Conservation (phyloP, 2,888 invertebrate genomes). For the Caenorhabditis angaria region DNA sequence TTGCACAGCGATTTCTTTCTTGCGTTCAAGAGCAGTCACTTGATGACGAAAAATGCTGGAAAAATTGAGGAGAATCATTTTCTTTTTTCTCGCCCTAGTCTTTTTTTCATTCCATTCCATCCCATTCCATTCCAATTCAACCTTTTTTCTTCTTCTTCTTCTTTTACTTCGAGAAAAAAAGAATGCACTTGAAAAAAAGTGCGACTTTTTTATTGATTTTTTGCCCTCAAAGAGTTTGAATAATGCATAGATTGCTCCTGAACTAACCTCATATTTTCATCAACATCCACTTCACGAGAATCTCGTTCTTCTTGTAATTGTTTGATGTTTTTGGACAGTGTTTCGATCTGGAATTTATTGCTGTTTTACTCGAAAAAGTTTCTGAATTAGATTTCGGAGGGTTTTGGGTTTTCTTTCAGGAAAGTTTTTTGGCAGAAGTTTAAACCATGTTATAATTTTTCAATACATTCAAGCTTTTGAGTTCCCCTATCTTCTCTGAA, state of each 20-base stretch:
- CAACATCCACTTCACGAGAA: conserved; percentile 74
- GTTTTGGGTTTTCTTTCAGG: no score
- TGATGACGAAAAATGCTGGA: conserved; percentile 84
- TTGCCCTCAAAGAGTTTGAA: no score
- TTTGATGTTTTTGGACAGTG: conserved; percentile 78
- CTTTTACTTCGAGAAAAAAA: conserved; percentile 5
- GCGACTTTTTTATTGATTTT: conserved; percentile 1
- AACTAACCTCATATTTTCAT: conserved; percentile 54
- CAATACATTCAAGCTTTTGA: no score
- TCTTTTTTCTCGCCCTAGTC: no score
- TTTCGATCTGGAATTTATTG: conserved; percentile 73
- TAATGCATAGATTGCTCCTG: no score
- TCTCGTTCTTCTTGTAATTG: conserved; percentile 81
- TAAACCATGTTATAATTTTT: no score
- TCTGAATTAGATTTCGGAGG: no score
- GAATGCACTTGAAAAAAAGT: not conserved
- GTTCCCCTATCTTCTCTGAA: no score
- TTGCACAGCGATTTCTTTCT: conserved; percentile 82
- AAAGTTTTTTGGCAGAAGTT: no score
- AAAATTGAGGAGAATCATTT: conserved; percentile 4
- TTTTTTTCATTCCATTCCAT: not conserved
- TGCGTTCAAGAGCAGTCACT: conserved; percentile 78
- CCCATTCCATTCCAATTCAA: conserved; percentile 1
- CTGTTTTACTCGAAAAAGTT: no score
- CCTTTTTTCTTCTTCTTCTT: conserved; percentile 4